Evolutionary conservation across 2,113 vertebrate species (phyloP).

Genomic region (Hepsetus odoe): DNA sequence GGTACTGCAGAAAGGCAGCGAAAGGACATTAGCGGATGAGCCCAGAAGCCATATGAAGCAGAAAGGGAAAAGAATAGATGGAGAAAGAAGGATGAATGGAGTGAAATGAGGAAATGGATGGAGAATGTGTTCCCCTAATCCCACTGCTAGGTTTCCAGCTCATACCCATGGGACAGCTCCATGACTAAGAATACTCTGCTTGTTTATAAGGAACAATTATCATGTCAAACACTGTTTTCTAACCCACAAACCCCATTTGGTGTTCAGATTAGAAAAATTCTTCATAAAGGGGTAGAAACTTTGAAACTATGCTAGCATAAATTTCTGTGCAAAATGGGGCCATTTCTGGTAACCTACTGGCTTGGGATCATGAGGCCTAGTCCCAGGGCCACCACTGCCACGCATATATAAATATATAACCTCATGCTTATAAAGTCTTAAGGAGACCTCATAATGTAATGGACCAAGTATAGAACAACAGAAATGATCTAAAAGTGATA

Average conservation of each 20-base stretch:
- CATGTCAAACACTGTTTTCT: neutral
- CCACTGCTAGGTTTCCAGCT: neutral
- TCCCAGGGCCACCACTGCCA: too few relatives aligned
- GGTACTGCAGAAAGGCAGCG: slow-evolving; percentile 1
- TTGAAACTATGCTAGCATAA: neutral
- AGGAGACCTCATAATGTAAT: too few relatives aligned
- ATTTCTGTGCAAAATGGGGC: neutral
- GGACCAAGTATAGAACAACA: too few relatives aligned
- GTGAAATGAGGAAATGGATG: slow-evolving; percentile 10
- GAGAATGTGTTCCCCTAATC: slow-evolving; percentile 13
- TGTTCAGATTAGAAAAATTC: slow-evolving; percentile 2
- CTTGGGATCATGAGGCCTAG: too few relatives aligned
- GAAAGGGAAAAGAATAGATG: slow-evolving; percentile 9
- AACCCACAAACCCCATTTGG: neutral
- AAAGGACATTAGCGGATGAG: slow-evolving; percentile 37
- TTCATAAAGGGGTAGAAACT: neutral
- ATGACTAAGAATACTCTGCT: neutral
- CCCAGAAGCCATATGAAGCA: slow-evolving; percentile 26
- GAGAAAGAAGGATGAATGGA: slow-evolving; percentile 12
- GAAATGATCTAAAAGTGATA: too few relatives aligned
- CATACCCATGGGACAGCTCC: neutral
- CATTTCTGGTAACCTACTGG: too few relatives aligned
- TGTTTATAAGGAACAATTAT: slow-evolving; percentile 25
- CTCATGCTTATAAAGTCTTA: too few relatives aligned
- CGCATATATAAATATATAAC: too few relatives aligned